These are phyloP conservation scores for Furcifer pardalis DNA, from an alignment of 2,797 vertebrate species.

Conservation along the genomic window DNA sequence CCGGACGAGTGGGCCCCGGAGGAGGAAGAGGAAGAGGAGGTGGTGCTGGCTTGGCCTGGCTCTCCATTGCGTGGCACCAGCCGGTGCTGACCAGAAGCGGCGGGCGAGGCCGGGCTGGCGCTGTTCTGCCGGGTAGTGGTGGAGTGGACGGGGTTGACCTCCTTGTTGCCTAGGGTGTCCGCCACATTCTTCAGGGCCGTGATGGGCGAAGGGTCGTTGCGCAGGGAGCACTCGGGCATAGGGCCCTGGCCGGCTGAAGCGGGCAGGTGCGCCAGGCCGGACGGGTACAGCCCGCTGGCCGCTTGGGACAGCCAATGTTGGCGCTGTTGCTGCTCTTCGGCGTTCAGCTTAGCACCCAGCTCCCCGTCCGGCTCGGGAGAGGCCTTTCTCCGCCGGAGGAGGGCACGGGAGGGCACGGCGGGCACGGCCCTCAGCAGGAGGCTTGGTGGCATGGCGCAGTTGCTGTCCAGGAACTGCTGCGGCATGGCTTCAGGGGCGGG, in stretches of 20 bases:
- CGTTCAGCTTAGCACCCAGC: slow-evolving; percentile 72
- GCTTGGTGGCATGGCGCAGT: slow-evolving; percentile 72
- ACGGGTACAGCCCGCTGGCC: slow-evolving; percentile 71
- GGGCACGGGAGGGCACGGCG: slow-evolving; percentile 66
- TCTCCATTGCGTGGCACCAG: slow-evolving; percentile 76
- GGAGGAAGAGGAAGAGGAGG: slow-evolving; percentile 9
- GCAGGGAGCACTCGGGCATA: slow-evolving; percentile 69
- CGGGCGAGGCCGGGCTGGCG: slow-evolving; percentile 69
- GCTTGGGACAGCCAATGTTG: slow-evolving; percentile 80
- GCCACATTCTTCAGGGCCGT: slow-evolving; percentile 89
- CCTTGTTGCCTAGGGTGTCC: slow-evolving; percentile 83
- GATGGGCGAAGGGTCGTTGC: slow-evolving; percentile 82
- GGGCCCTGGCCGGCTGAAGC: slow-evolving; percentile 57
- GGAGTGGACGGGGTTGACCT: slow-evolving; percentile 73
- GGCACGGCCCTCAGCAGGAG: slow-evolving; percentile 63
- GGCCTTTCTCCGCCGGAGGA: slow-evolving; percentile 69
- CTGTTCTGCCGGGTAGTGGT: slow-evolving; percentile 64
- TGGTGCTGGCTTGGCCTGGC: not conserved
- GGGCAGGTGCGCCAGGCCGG: slow-evolving; percentile 64
- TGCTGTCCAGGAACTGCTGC: slow-evolving; percentile 80
- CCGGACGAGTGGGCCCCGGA: slow-evolving; percentile 62
- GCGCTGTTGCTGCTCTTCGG: slow-evolving; percentile 78
- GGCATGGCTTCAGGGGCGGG: slow-evolving; percentile 82
- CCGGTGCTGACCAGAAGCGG: slow-evolving; percentile 66
- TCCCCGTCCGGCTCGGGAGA: slow-evolving; percentile 70